These are phyloP conservation scores for Halichoerus grypus DNA, from an alignment of 2,113 vertebrate species.

Conservation along the genomic window DNA sequence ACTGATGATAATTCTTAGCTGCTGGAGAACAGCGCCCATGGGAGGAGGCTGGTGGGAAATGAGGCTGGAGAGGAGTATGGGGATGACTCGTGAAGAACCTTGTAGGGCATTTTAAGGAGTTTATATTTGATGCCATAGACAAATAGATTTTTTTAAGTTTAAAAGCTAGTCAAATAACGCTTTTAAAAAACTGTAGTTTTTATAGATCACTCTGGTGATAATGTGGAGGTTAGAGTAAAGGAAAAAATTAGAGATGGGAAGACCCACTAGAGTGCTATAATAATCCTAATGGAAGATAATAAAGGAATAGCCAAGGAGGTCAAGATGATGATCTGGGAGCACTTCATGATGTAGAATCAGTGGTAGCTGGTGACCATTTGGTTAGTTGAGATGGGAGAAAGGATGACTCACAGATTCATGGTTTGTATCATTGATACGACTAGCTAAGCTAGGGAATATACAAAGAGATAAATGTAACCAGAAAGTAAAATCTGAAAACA, in stretches of 20 bases:
- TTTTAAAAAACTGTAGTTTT: not conserved
- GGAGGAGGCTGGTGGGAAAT: not conserved
- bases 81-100: not conserved
- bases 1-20: not conserved
- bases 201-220: not conserved
- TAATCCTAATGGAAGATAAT: not conserved
- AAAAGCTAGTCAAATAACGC: slow-evolving; percentile 6
- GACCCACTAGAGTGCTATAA: not conserved
- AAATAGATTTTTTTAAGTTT: not conserved
- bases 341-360: not conserved
- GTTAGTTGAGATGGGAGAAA: not conserved
- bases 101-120: not conserved
- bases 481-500: not conserved
- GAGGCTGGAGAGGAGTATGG: not conserved
- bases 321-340: not conserved
- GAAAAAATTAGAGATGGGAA: not conserved
- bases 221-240: not conserved
- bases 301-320: not conserved
- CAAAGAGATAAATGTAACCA: not conserved
- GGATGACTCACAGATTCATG: not conserved
- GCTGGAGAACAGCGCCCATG: not conserved
- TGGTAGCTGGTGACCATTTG: not conserved
- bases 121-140: not conserved
- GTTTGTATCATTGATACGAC: not conserved
- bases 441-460: not conserved